Base-by-base conservation (phyloP, 2,797 vertebrate genomes). In the Sebastes variabilis region DNA sequence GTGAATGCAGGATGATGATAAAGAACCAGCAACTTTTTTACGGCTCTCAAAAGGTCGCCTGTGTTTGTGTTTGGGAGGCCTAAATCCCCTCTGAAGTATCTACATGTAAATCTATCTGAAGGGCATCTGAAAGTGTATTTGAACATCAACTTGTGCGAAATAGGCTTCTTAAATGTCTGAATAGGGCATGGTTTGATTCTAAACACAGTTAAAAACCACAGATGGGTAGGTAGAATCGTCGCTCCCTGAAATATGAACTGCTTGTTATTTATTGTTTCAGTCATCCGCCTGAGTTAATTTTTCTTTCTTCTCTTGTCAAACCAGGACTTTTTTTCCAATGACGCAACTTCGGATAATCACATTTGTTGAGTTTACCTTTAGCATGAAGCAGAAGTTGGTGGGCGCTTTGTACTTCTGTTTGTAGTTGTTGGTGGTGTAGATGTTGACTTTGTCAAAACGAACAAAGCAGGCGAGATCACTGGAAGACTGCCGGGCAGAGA, bases 371-470 rank as follows among this genome's bases (percentile, higher is more conserved):
- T 55, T 87, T 95, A 98, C 97, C 97, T 98, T 98, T 66, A 98
- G 92, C 34, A 97, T 93, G 88, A 98, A 98, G 94, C 97, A 98
- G 93, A 96, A 87, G 86, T 98, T 93, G 24, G 96, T 97, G n/a
- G 97, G 97, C 1, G 97, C 97, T 94, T 95, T 97, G 46, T 97
- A 97, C 85, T 95, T 98, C 59, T 93, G 88, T 91, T 93, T 97
- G 93, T 94, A 96, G 67, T 96, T 95, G 59, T 69, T 92, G 66
- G 96, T 95, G 1, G 94, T 96, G 92, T 98, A 97, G 87, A 98
- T 66, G 2, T 97, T 96, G 88, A 98, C 93, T 2, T 97, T 97
- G 80, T 97, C 97, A 89, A 98, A 97, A 29, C 93, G 97, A 82
- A 97, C 88, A 70, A 98, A 97, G 89, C 97, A 97, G 0, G 91